Evolutionary conservation across 2,888 invertebrate genomes (phyloP), one percentile per base, ranked within the genome.

Genomic region (Apamea crenata): DNA sequence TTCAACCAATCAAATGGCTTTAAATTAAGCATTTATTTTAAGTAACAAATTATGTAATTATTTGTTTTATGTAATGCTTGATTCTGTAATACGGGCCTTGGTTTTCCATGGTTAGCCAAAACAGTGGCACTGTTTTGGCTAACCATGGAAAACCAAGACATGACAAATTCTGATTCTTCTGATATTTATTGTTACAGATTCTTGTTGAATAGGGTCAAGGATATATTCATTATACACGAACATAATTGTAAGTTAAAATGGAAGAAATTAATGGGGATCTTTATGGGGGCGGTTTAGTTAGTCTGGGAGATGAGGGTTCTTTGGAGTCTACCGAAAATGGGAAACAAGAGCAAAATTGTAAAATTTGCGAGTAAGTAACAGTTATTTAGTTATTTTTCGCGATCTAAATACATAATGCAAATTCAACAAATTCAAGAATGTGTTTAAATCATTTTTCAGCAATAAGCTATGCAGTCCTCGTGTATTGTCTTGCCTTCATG

Each of bases 401-500:
- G n/a, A 50, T 44, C 21, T 36, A 12, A 53, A n/a, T 71, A 76
- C 29, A 29, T 18, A 50, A 14, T 81, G 1, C 40, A 25, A 63
- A 66, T 50, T 29, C 0, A n/a, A 71, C 18, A 50, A 36, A n/a
- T 65, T 40, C 40, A 47, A 65, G 4, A 40, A 16, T 18, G 7
- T 36, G 3, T 50, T 36, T 56, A 61, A 59, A 53, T 74, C 8
- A 67, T 32, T 61, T 96, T 97, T 88, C 92, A 98, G 98, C 93
- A 97, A 98, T 93, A 98, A 98, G 91, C 97, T 98, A 92, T 98
- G 97, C 94, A 97, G 98, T 94, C 99, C 99, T 82, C 98, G 99
- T 89, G 98, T 99, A 87, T 97, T 99, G 92, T 98, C 98, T 91
- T 99, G 99, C 96, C 98, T 99, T 94, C 99, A 99, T 97, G 99